Evolutionary conservation across 2,113 vertebrate genomes (phyloP), one percentile per base, ranked within the genome.

Genomic region (Chloropsis cyanopogon): DNA sequence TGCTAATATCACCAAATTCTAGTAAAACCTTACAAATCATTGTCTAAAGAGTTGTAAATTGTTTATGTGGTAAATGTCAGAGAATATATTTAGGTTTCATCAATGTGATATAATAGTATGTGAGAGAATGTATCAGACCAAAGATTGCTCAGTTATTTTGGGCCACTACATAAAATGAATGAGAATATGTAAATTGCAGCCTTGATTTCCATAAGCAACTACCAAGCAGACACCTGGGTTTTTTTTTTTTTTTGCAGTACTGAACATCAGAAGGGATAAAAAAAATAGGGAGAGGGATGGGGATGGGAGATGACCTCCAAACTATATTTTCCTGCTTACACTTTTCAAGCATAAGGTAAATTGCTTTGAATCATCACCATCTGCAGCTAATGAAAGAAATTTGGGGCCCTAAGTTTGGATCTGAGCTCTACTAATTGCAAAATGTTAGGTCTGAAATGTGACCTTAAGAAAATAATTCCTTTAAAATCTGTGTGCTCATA

Each of bases 291-390:
- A 14, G 5, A 5, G 7, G 20, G 1, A 11, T 29, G 1, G 2
- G 6, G 3, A 14, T 0, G 1, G 14, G 14, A 19, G 4, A 52
- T 2, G 1, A 9, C 20, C 4, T 4, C 13, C 31, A 35, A 41
- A 42, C 13, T 6, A 12, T 24, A 39, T 12, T 17, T 12, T 52
- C 28, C 23, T n/a, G 7, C 13, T 52, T 39, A 44, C 2, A 9
- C 10, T 61, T 92, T 80, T 33, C 21, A 78, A 56, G 4, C 14
- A 5, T 50, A 35, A 50, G 2, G 10, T 65, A 60, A 46, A 69
- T 59, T 57, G 10, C 35, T 75, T 81, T 79, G 20, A 82, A 61
- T 24, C 2, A 37, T 29, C 4, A 50, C 29, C 5, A 19, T 15
- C 19, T 66, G 19, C 7, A 37, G 19, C 26, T 82, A 42, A 42